Percentiles rank a stretch among this genome's conserved stretches.
phyloP scores from a whole-genome alignment of 2,888 invertebrate species.

The Pyrrhosoma nymphula region DNA sequence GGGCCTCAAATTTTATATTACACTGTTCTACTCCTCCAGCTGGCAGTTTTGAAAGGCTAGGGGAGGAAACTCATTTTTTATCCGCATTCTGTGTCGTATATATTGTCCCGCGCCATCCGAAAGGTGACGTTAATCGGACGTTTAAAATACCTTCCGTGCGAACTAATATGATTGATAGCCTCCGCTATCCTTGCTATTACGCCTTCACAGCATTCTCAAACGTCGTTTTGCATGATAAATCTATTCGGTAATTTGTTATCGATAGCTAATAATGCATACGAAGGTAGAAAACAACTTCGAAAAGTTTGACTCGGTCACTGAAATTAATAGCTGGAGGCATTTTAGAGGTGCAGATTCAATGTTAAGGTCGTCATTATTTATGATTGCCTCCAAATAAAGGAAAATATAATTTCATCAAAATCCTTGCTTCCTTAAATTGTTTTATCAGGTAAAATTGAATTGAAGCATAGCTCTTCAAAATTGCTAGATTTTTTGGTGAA shows the following conservation, averaged over 20 bases:
- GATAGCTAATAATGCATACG: not conserved
- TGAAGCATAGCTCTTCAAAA: too few relatives aligned
- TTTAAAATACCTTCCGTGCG: slow-evolving; percentile 26
- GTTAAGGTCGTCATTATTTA: too few relatives aligned
- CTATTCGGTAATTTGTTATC: slow-evolving; percentile 3
- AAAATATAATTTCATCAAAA: too few relatives aligned
- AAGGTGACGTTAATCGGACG: slow-evolving; percentile 44
- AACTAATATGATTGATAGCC: slow-evolving; percentile 39
- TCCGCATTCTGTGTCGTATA: not conserved
- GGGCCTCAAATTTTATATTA: not conserved
- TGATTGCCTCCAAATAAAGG: too few relatives aligned
- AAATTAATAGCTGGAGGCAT: not conserved
- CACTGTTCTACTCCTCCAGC: not conserved
- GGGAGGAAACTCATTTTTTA: not conserved
- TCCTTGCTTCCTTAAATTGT: too few relatives aligned
- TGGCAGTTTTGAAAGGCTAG: not conserved
- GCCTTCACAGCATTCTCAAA: not conserved
- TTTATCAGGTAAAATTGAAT: too few relatives aligned
- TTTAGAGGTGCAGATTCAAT: too few relatives aligned
- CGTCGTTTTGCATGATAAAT: slow-evolving; percentile 41
- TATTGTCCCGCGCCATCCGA: slow-evolving; percentile 24
- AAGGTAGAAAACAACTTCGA: not conserved
- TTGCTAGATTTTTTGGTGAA: too few relatives aligned
- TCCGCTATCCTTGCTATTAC: not conserved
- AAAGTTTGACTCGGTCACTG: not conserved